These are phyloP conservation scores for Drosophila mulleri DNA, from an alignment of 2,888 invertebrate species.

Conservation along the genomic window DNA sequence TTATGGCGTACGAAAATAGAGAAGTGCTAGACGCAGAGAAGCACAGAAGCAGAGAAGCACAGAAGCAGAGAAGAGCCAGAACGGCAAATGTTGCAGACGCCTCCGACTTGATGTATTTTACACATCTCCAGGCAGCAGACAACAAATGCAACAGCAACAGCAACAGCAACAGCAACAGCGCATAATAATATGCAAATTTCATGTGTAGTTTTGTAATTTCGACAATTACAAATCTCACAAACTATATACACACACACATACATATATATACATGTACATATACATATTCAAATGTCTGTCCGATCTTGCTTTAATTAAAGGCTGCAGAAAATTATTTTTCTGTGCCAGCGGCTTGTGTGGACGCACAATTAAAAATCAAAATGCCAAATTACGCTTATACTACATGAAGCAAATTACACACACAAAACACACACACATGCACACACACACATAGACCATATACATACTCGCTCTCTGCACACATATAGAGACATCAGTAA, in stretches of 20 bases:
- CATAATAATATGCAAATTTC: conserved; percentile 76
- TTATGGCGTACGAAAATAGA: conserved; percentile 50
- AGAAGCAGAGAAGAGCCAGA: background rate
- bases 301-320: conserved; percentile 65
- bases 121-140: conserved; percentile 36
- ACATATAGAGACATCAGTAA: conserved; percentile 79
- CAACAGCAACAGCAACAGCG: conserved; percentile 16
- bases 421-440: conserved; percentile 31
- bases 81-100: conserved; percentile 13
- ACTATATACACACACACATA: background rate
- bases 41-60: background rate
- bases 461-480: conserved; percentile 19
- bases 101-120: conserved; percentile 55
- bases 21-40: conserved; percentile 13
- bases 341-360: conserved; percentile 67
- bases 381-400: conserved; percentile 75
- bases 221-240: conserved; percentile 59
- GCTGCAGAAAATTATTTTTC: conserved; percentile 65
- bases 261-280: background rate
- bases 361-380: conserved; percentile 78
- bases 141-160: conserved; percentile 21
- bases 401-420: conserved; percentile 77
- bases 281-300: conserved; percentile 1
- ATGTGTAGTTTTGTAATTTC: conserved; percentile 70
- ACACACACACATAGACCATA: conserved; percentile 19